phyloP scores from a whole-genome alignment of 2,797 vertebrate species.

The Lepilemur septentrionalis region DNA sequence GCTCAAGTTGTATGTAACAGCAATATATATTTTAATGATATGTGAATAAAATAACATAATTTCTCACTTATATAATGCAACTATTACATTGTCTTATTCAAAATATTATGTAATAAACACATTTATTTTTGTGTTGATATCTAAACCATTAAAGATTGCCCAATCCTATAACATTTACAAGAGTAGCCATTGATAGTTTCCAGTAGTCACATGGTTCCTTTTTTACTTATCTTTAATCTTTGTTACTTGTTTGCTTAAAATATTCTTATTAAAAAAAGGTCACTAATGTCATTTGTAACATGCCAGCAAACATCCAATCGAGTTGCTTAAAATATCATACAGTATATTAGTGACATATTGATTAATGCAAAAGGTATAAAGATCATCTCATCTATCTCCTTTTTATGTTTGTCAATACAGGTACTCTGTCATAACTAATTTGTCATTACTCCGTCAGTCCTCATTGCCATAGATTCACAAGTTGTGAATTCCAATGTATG shows the following conservation, averaged over 20 bases:
- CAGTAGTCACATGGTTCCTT: not conserved
- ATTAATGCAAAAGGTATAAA: not conserved
- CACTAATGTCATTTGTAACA: not conserved
- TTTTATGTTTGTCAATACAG: not conserved
- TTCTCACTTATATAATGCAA: not conserved
- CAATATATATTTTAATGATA: not conserved
- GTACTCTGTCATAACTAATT: not conserved
- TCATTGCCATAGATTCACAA: not conserved
- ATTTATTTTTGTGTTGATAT: not conserved
- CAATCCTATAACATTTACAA: not conserved
- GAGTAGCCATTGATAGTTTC: not conserved
- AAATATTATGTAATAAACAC: not conserved
- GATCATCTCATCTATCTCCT: not conserved
- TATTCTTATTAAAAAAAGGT: constrained; percentile 16
- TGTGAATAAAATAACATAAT: not conserved
- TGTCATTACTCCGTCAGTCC: not conserved
- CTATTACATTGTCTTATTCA: not conserved
- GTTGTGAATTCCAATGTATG: not conserved
- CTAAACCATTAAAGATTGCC: not conserved
- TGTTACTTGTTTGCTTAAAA: constrained; percentile 9
- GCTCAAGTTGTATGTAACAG: not conserved
- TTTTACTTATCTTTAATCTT: not conserved
- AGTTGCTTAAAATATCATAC: not conserved
- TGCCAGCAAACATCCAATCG: not conserved
- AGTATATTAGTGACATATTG: not conserved